Percentiles rank a stretch among this genome's conserved stretches.
phyloP scores from a whole-genome alignment of 2,113 vertebrate genomes.

The Australoheros scitulus region DNA sequence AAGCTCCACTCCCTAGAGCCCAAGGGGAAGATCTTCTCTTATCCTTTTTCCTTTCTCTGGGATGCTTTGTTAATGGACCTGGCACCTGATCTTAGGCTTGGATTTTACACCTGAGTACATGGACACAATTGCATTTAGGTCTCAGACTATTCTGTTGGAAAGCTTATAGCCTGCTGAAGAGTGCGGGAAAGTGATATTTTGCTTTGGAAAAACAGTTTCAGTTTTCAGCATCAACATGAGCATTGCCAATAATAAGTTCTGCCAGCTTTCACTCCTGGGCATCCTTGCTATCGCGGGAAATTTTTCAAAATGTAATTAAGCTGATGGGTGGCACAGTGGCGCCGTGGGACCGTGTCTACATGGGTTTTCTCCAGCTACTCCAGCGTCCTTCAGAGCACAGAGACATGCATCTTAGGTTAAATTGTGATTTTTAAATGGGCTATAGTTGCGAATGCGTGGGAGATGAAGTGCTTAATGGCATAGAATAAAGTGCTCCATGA shows the following conservation, averaged over 20 bases:
- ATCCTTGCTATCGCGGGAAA: neutral
- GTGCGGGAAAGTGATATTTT: constrained; percentile 49
- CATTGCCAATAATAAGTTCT: constrained; percentile 19
- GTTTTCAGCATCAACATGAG: constrained; percentile 36
- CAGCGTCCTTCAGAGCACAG: neutral
- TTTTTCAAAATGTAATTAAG: constrained; percentile 20
- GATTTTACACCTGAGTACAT: constrained; percentile 61
- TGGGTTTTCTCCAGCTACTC: neutral
- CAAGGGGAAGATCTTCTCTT: constrained; percentile 58
- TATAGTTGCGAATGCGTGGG: neutral
- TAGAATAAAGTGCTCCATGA: neutral
- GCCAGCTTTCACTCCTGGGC: neutral
- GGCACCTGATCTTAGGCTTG: constrained; percentile 62
- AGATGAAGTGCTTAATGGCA: rapidly evolving
- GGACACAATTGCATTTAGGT: constrained; percentile 50
- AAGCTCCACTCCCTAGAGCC: constrained; percentile 59
- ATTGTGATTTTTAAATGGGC: neutral
- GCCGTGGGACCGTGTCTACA: neutral
- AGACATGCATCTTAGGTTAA: neutral
- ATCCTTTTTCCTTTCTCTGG: constrained; percentile 43
- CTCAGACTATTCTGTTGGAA: constrained; percentile 24
- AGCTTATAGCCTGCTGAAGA: constrained; percentile 20
- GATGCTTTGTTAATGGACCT: constrained; percentile 58
- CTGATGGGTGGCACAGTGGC: neutral
- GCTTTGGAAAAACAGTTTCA: constrained; percentile 22